These are phyloP conservation scores for Drosophila erecta DNA, from an alignment of 1,140 invertebrate genomes.

Conservation along the genomic window DNA sequence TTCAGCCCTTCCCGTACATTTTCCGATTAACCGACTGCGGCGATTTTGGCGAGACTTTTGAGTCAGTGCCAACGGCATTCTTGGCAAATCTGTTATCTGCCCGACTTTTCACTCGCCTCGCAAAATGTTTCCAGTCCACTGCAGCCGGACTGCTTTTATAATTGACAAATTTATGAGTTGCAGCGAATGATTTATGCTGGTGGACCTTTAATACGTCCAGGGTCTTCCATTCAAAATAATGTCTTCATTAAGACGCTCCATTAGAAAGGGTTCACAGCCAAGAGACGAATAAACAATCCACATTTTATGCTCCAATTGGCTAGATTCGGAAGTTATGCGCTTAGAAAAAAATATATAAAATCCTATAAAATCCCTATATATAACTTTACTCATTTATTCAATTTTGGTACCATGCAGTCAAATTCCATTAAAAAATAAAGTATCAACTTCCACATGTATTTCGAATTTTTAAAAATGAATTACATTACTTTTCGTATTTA, in stretches of 20 bases:
- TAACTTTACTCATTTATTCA: too few relatives aligned
- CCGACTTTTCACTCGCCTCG: conserved; percentile 22
- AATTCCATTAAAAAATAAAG: too few relatives aligned
- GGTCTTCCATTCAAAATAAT: conserved; percentile 21
- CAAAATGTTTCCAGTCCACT: conserved; percentile 62
- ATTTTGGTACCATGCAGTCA: too few relatives aligned
- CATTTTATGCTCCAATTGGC: conserved; percentile 72
- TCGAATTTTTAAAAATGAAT: too few relatives aligned
- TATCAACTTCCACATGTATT: too few relatives aligned
- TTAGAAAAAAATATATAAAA: neutral
- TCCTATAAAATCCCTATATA: neutral
- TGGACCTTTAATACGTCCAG: conserved; percentile 1
- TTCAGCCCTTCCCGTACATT: conserved; percentile 36
- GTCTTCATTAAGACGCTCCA: conserved; percentile 42
- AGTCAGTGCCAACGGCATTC: conserved; percentile 63
- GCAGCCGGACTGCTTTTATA: conserved; percentile 61
- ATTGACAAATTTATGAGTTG: conserved; percentile 56
- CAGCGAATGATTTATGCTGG: conserved; percentile 43
- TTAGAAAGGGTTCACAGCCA: conserved; percentile 15
- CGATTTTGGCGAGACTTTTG: conserved; percentile 43
- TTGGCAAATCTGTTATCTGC: conserved; percentile 75
- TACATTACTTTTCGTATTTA: neutral
- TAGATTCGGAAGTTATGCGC: neutral
- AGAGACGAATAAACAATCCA: conserved; percentile 34
- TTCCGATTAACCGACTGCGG: conserved; percentile 71